These are phyloP conservation scores for Drosophila picticornis DNA, from an alignment of 2,888 invertebrate species.

Conservation along the genomic window DNA sequence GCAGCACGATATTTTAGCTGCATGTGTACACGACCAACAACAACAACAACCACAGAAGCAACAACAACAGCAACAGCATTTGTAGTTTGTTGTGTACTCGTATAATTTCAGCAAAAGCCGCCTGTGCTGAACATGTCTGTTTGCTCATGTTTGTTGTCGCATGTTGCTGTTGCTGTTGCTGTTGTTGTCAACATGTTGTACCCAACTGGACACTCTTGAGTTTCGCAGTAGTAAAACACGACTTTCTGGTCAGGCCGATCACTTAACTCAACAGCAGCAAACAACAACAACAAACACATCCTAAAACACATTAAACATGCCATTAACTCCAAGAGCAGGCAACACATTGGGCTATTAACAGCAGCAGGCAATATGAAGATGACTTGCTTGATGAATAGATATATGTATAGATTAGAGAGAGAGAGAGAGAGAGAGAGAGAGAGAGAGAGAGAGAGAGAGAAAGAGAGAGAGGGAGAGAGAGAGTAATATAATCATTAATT, in stretches of 20 bases:
- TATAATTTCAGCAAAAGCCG: slow-evolving; percentile 51
- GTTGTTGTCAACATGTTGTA: slow-evolving; percentile 62
- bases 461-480: background rate
- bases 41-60: slow-evolving; percentile 30
- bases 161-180: slow-evolving; percentile 9
- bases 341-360: slow-evolving; percentile 25
- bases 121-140: slow-evolving; percentile 43
- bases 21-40: slow-evolving; percentile 55
- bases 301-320: slow-evolving; percentile 55
- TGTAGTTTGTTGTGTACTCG: slow-evolving; percentile 44
- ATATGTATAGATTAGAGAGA: background rate
- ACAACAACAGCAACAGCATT: background rate
- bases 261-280: slow-evolving; percentile 42
- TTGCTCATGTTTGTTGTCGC: slow-evolving; percentile 47
- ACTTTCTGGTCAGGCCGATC: slow-evolving; percentile 45
- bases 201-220: slow-evolving; percentile 54
- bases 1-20: slow-evolving; percentile 74
- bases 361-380: slow-evolving; percentile 31
- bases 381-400: background rate
- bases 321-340: slow-evolving; percentile 30
- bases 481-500: too few species aligned
- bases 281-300: background rate
- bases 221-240: slow-evolving; percentile 8
- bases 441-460: background rate
- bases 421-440: background rate